Percentiles rank a stretch among this genome's conserved stretches.
Conservation (phyloP, 2,888 invertebrate species). For the Pristionchus japonicus region DNA sequence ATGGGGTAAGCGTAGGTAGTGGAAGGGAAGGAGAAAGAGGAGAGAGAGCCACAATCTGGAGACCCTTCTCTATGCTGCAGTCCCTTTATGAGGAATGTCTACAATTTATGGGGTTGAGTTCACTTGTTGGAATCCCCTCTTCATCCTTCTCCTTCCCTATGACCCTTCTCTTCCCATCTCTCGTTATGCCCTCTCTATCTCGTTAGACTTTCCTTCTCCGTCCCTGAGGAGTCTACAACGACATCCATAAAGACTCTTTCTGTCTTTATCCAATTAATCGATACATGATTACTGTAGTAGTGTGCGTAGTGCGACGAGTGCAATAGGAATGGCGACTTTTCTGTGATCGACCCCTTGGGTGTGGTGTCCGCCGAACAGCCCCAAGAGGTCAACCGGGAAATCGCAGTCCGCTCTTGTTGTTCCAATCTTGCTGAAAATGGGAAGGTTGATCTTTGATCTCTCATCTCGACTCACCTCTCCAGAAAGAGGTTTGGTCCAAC, state of each 20-base stretch:
- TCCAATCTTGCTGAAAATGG: constrained; percentile 46
- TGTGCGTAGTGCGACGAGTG: neutral
- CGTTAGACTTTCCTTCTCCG: constrained; percentile 3
- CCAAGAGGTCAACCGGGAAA: constrained; percentile 49
- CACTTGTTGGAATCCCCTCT: neutral
- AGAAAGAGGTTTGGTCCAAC: constrained; percentile 66
- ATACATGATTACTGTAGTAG: neutral
- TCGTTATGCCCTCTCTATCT: neutral
- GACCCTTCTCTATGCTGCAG: neutral
- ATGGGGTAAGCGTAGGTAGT: neutral
- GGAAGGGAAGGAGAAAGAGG: neutral
- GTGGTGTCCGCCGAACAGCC: constrained; percentile 6
- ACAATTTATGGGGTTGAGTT: neutral
- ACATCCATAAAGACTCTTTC: neutral
- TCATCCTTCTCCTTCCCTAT: neutral
- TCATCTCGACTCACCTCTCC: constrained; percentile 57
- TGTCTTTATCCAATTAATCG: constrained; percentile 7
- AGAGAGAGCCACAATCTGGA: neutral
- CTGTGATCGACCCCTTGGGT: constrained; percentile 20
- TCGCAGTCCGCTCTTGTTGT: constrained; percentile 48
- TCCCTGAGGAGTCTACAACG: neutral
- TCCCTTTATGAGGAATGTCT: neutral
- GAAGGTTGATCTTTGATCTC: neutral
- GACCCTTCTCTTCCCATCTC: neutral
- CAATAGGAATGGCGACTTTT: constrained; percentile 3